These are phyloP conservation scores for Campylomormyrus numenius DNA, from an alignment of 2,113 vertebrate genomes.

Conservation along the genomic window DNA sequence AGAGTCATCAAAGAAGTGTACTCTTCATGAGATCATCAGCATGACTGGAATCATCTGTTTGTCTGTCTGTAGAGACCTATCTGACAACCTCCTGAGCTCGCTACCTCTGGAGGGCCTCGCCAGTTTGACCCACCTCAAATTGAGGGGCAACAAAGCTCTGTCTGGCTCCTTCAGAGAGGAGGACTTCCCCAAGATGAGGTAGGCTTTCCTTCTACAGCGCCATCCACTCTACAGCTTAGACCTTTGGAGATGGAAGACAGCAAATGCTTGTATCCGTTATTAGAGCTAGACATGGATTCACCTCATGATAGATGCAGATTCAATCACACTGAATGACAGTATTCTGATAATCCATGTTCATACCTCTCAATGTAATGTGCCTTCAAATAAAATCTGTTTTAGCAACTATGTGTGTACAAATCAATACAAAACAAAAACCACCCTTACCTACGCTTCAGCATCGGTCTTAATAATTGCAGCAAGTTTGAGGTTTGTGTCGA, in stretches of 20 bases:
- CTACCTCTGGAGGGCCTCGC: constrained; percentile 75
- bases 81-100: constrained; percentile 69
- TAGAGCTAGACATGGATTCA: neutral
- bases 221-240: neutral
- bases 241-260: neutral
- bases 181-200: constrained; percentile 86
- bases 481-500: neutral
- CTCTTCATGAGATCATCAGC: neutral
- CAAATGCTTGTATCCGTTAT: neutral
- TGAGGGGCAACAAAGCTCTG: constrained; percentile 77
- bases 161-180: constrained; percentile 77
- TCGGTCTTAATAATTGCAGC: neutral
- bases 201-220: constrained; percentile 22
- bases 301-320: neutral
- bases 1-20: neutral
- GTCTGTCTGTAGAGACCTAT: constrained; percentile 69
- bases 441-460: neutral
- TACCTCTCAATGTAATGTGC: neutral
- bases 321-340: neutral
- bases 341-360: neutral
- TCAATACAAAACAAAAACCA: neutral
- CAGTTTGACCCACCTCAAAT: constrained; percentile 81
- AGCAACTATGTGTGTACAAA: neutral
- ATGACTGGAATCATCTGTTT: constrained; percentile 16
- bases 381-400: neutral